Evolutionary conservation across 2,888 invertebrate species (phyloP).

Genomic region (Cosmia pyralina): DNA sequence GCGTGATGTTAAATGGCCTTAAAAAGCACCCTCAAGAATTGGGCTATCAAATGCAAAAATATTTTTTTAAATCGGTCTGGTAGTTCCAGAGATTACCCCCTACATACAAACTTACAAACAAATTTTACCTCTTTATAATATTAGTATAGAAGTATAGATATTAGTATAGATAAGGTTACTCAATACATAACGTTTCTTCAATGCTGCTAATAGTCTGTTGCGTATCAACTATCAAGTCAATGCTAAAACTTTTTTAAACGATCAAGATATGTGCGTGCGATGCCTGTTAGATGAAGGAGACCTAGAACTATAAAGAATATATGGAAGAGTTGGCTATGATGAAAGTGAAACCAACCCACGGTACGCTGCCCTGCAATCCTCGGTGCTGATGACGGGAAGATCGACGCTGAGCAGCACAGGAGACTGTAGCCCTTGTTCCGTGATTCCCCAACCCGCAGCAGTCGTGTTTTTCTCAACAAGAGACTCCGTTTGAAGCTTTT

Average conservation of each 20-base stretch:
- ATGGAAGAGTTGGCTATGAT: neutral
- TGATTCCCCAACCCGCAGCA: conserved; percentile 91
- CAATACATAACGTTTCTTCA: too few relatives aligned
- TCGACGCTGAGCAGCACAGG: conserved; percentile 83
- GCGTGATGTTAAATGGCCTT: too few relatives aligned
- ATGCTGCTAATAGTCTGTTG: neutral
- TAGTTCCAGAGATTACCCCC: too few relatives aligned
- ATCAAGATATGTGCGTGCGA: neutral
- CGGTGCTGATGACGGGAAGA: conserved; percentile 76
- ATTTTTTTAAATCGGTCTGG: too few relatives aligned
- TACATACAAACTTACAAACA: too few relatives aligned
- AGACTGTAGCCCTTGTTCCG: conserved; percentile 84
- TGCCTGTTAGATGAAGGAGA: neutral
- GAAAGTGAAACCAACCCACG: conserved; percentile 69
- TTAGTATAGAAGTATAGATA: too few relatives aligned
- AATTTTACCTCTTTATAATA: too few relatives aligned
- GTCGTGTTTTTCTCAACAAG: conserved; percentile 73
- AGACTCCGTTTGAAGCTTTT: conserved; percentile 71
- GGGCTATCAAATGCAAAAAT: too few relatives aligned
- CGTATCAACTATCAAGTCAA: too few relatives aligned
- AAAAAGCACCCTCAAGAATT: too few relatives aligned
- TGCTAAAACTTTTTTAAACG: neutral
- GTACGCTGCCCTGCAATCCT: conserved; percentile 74
- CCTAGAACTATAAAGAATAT: neutral
- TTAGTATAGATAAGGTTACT: too few relatives aligned